Percentiles rank a stretch among this genome's conserved stretches.
These are phyloP conservation scores for Chloebia gouldiae DNA, from an alignment of 2,113 vertebrate genomes.

Conservation along the genomic window DNA sequence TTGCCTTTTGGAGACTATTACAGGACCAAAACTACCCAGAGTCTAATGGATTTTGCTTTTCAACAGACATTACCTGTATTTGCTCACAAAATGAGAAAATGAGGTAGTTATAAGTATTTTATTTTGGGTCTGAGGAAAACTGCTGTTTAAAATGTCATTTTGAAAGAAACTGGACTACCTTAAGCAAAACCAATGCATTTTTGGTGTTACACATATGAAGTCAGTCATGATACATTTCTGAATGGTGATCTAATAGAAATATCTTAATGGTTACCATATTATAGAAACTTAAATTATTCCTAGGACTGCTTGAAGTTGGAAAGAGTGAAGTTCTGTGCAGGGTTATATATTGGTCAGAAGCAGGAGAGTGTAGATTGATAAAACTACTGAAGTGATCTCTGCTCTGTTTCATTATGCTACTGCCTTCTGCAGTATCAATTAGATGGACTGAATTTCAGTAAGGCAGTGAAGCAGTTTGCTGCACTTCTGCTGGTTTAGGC, in stretches of 20 bases:
- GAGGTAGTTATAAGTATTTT: background rate
- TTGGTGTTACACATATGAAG: background rate
- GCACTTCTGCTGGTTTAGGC: background rate
- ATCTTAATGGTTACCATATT: background rate
- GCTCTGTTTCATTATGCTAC: background rate
- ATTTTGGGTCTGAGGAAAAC: background rate
- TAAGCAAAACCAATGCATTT: background rate
- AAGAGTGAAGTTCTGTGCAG: background rate
- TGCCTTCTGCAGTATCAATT: background rate
- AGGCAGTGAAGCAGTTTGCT: background rate
- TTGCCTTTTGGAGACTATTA: slow-evolving; percentile 34
- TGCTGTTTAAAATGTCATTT: background rate
- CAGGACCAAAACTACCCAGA: background rate
- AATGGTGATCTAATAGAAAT: background rate
- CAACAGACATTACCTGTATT: background rate
- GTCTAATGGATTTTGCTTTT: background rate
- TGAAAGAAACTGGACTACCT: background rate
- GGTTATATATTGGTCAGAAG: background rate
- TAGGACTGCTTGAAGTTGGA: background rate
- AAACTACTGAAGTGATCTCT: slow-evolving; percentile 10
- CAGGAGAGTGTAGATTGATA: background rate
- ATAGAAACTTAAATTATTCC: background rate
- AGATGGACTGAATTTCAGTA: slow-evolving; percentile 29
- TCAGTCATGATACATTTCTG: background rate
- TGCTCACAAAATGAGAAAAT: background rate